Conservation (phyloP, 2,888 invertebrate species). For the Anagyrus pseudococci region DNA sequence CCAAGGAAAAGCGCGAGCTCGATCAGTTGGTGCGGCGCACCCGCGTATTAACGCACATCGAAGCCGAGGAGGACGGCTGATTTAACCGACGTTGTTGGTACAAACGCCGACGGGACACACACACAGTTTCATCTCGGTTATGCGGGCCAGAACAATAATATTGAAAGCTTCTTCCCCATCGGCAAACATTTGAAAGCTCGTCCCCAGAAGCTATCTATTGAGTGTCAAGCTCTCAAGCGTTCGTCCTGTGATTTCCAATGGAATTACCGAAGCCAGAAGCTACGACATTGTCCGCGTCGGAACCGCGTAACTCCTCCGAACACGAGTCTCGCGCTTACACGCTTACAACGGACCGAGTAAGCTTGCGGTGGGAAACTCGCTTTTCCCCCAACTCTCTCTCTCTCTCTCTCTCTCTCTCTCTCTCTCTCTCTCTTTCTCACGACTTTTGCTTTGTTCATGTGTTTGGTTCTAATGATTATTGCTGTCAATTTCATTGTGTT, state of each 20-base stretch:
- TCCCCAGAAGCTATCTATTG: slow-evolving; percentile 14
- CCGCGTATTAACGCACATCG: background rate
- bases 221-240: slow-evolving; percentile 14
- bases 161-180: slow-evolving; percentile 17
- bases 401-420: no score
- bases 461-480: background rate
- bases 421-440: no score
- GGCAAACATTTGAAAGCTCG: slow-evolving; percentile 10
- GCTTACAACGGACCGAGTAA: no score
- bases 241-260: slow-evolving; percentile 19
- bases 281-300: slow-evolving; percentile 11
- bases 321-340: no score
- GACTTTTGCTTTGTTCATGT: no score
- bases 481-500: no score
- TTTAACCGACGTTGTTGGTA: background rate
- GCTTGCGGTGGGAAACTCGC: no score
- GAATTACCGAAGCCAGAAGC: slow-evolving; percentile 13
- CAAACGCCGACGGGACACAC: no score
- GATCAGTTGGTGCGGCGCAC: background rate
- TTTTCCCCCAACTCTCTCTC: no score
- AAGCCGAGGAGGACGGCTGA: background rate
- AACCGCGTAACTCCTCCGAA: slow-evolving; percentile 6
- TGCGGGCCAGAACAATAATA: slow-evolving; percentile 10
- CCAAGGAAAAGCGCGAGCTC: no score
- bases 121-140: background rate